phyloP scores from a whole-genome alignment of 1,140 invertebrate species.

The Drosophila azteca region DNA sequence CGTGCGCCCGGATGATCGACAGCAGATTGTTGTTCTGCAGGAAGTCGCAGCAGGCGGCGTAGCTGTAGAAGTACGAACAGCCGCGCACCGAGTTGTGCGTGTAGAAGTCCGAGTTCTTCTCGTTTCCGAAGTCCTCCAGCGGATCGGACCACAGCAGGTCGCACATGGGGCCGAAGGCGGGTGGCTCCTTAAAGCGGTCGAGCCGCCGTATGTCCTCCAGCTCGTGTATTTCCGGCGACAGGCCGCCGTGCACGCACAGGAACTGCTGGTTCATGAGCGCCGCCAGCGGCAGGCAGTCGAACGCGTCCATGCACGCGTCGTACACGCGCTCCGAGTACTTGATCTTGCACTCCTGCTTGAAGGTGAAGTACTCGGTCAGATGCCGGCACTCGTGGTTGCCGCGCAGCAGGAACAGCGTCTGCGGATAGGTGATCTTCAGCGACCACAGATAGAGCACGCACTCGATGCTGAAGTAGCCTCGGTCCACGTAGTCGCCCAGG shows the following conservation, averaged over 20 bases:
- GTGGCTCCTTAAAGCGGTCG: constrained; percentile 99
- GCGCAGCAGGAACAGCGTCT: constrained; percentile 98
- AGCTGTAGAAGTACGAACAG: constrained; percentile 99
- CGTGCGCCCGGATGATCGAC: constrained; percentile 99
- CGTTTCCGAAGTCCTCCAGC: constrained; percentile 99
- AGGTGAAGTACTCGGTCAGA: constrained; percentile 99
- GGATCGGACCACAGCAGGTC: constrained; percentile 99
- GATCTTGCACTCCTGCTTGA: constrained; percentile 99
- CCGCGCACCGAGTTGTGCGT: constrained; percentile 99
- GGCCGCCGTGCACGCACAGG: constrained; percentile 99
- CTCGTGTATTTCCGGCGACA: constrained; percentile 99
- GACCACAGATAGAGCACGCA: constrained; percentile 99
- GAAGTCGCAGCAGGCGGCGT: constrained; percentile 99
- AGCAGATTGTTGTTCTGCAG: constrained; percentile 99
- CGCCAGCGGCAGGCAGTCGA: constrained; percentile 99
- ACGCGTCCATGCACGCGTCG: constrained; percentile 99
- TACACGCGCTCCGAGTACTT: constrained; percentile 99
- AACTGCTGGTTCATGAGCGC: constrained; percentile 99
- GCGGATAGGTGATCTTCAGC: constrained; percentile 99
- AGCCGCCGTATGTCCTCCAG: constrained; percentile 99
- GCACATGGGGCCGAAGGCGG: constrained; percentile 99
- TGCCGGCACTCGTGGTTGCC: constrained; percentile 99
- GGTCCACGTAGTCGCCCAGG: constrained; percentile 99
- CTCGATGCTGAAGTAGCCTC: constrained; percentile 89
- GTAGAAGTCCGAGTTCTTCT: constrained; percentile 99